Base-by-base conservation (phyloP, 2,888 invertebrate species). In the Apodemia hepburni region DNA sequence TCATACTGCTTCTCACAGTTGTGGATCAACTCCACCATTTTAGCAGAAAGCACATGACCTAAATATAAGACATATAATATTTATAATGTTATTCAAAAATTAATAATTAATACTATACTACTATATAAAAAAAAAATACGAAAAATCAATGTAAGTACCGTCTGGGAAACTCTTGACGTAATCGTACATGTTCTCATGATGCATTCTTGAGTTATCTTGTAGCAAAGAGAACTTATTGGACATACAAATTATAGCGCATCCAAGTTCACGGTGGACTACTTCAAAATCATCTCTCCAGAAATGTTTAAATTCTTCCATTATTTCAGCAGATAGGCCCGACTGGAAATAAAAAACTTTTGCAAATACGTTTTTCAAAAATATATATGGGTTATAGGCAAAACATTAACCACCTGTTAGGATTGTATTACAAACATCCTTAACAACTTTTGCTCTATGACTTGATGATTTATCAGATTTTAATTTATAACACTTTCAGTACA, bases 221-320 rank as follows among this genome's bases (percentile, higher is more conserved):
- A 91, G 70, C 54, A 91, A 74, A 0, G 81, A 78, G 72, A 90
- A 87, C 79, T 89, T 89, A 75, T 88, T 84, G 71, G 86, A 85
- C 90, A 91, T 90, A 76, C 90, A 91, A 75, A 90, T 85, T 74
- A 90, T 80, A 65, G 90, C 89, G 65, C 90, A 91, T 71, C 90
- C 90, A 58, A 91, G 79, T 78, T 91, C 90, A 1, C 90, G 82
- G 73, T 90, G 87, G 45, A 88, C 87, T 68, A 90, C 82, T 64
- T 89, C 86, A 69, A 90, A 91, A 64, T 88, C 86, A 38, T 88
- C 88, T 64, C 82, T 78, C 90, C 90, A 91, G 76, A 89, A 91
- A 70, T 90, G 86, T 64, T 87, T 77, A 78, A 91, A 91, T 71
- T 88, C 84, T 29, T 88, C 86, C 73, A 91, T 65, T 3, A 88